These are phyloP conservation scores for Sabellastarte sp. DNA, from an alignment of 2,888 invertebrate species.

Conservation along the genomic window DNA sequence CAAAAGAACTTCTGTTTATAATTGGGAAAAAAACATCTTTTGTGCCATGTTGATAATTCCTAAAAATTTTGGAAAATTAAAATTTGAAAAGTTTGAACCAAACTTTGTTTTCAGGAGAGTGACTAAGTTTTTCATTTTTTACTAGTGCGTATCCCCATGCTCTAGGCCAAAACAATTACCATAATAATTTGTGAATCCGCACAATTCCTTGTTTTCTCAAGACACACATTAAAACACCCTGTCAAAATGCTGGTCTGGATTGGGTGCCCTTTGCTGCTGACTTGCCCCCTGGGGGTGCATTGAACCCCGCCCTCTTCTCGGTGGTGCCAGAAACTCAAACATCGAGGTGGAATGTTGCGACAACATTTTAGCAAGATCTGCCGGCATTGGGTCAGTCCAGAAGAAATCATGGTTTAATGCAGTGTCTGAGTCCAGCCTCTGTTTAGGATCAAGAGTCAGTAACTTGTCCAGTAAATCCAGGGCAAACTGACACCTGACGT, in stretches of 20 bases:
- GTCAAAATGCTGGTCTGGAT: slow-evolving; percentile 5
- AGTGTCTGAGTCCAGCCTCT: slow-evolving; percentile 83
- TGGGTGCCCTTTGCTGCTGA: slow-evolving; percentile 9
- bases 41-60: no score
- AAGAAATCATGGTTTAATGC: slow-evolving; percentile 97
- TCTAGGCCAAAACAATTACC: no score
- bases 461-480: slow-evolving; percentile 91
- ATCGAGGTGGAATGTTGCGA: slow-evolving; percentile 87
- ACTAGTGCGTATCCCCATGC: no score
- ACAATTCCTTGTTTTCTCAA: no score
- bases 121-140: no score
- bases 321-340: slow-evolving; percentile 87
- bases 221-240: slow-evolving; percentile 24
- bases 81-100: no score
- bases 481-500: slow-evolving; percentile 87
- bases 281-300: slow-evolving; percentile 16
- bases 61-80: no score
- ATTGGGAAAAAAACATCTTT: no score
- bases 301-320: slow-evolving; percentile 67
- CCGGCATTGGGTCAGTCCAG: slow-evolving; percentile 95
- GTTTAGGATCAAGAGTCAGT: slow-evolving; percentile 86
- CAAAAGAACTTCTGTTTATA: no score
- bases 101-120: no score
- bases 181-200: no score
- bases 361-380: slow-evolving; percentile 72